Evolutionary conservation across 2,113 vertebrate genomes (phyloP).

Genomic region (Anarhynchus alexandrinus): DNA sequence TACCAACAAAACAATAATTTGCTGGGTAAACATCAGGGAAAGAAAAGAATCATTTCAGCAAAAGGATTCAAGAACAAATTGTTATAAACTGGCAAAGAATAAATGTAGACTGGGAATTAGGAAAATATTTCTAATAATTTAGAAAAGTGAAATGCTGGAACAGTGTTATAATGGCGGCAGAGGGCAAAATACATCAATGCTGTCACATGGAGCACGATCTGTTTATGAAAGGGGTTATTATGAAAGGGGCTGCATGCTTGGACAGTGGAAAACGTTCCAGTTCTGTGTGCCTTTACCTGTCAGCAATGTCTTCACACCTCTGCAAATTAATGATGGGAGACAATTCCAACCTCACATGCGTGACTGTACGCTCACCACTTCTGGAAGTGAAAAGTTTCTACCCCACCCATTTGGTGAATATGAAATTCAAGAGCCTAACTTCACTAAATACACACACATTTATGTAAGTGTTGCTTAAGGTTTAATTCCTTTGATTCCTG

Average conservation of each 20-base stretch:
- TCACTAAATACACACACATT: background rate
- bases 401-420: background rate
- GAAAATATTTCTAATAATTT: background rate
- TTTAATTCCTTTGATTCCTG: background rate
- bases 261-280: background rate
- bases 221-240: background rate
- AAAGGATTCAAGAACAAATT: background rate
- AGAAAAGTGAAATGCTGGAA: background rate
- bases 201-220: background rate
- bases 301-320: background rate
- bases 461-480: background rate
- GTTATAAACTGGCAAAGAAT: background rate
- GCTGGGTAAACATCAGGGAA: background rate
- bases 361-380: background rate
- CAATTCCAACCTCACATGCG: background rate
- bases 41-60: background rate
- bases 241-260: background rate
- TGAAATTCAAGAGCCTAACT: background rate
- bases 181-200: background rate
- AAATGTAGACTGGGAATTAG: background rate
- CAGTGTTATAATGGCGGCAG: fast-evolving
- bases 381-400: background rate
- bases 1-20: background rate
- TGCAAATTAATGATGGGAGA: background rate
- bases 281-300: slow-evolving; percentile 1